Evolutionary conservation across 2,113 vertebrate genomes (phyloP), one percentile per base, ranked within the genome.

Genomic region (Elaphurus davidianus): DNA sequence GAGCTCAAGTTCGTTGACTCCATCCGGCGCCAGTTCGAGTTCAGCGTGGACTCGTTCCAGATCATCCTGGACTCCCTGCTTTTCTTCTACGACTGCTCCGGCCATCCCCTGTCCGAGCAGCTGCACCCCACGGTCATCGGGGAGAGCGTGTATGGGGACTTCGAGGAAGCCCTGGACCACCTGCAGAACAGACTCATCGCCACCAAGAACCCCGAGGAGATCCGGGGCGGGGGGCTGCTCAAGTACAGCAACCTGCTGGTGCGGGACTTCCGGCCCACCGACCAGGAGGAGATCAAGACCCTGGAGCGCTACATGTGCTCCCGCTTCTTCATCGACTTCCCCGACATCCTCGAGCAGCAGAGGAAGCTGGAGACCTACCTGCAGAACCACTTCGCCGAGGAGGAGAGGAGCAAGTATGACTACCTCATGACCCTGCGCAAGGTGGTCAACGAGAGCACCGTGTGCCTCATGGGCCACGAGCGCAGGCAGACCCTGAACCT

Each of bases 301-400:
- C 97, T 99, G 27, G 99, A 99, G 98, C 99, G 99, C 3, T 99
- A 99, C 98, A 99, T 99, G 99, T 99, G 99, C 90, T 99, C 99
- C 0, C 98, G 99, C 45, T 99, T 99, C 98, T 99, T 99, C 99
- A 99, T 99, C 52, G 99, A 99, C 99, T 99, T 99, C 98, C 99
- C 99, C 0, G 99, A 99, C 98, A 99, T 99, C 81, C 99, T 99
- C 1, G 99, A 99, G 81, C 99, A 99, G 99, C 99, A 99, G 97
- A 99, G 99, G 60, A 99, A 99, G 96, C 98, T 99, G 98, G 99
- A 99, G 98, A 99, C 99, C 87, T 99, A 99, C 98, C 99, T 99
- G 13, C 99, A 99, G 95, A 99, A 99, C 98, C 99, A 99, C 99
- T 99, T 99, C 67, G 99, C 99, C 0, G 99, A 99, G 3, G 99